Base-by-base conservation (phyloP, 2,888 invertebrate species). In the Theodoxus fluviatilis region DNA sequence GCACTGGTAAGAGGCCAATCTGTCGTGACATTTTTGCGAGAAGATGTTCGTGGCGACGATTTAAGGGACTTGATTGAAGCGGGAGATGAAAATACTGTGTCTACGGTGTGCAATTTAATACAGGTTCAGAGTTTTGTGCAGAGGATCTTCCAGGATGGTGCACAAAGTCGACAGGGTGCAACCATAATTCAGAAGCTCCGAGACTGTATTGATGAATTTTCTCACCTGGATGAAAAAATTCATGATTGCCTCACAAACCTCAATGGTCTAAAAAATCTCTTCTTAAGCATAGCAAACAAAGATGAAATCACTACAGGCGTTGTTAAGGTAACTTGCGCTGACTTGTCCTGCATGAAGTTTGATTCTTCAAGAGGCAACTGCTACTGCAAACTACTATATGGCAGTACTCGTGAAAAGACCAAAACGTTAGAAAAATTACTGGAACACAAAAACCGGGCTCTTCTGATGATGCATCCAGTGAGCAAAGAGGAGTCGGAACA, bases 381-480 rank as follows among this genome's bases (percentile, higher is more conserved):
- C 12, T 35, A n/a, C n/a, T n/a, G 49, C 15, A 35, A 6, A n/a
- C 18, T 69, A 22, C 22, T 28, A 35, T 69, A 52, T 65, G 65
- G 52, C 25, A 18, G n/a, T 28, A 25, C 49, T 52, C 52, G 61
- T 35, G 18, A 49, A 31, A 49, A 22, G 28, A 37, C 31, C 7
- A 25, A 69, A 22, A 49, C 49, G 9, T 35, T 25, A 28, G 15
- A 33, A 22, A 65, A 69, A 31, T 28, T 69, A 31, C 22, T 35
- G 47, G 69, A 69, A 28, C 52, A 64, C 12, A 40, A 55, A 55
- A 69, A 65, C 52, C 31, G 69, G 22, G 69, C 63, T 37, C 43
- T 69, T 7, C 52, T 69, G 18, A 40, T 69, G 35, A 55, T 65
- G 38, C 63, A 69, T 47, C 37, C 63, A 52, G 69, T 57, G 25